A percentile compares a stretch with the other conserved stretches of the same genome.
Conservation (phyloP, 1,140 invertebrate species). For the Lutraria rhynchaena region DNA sequence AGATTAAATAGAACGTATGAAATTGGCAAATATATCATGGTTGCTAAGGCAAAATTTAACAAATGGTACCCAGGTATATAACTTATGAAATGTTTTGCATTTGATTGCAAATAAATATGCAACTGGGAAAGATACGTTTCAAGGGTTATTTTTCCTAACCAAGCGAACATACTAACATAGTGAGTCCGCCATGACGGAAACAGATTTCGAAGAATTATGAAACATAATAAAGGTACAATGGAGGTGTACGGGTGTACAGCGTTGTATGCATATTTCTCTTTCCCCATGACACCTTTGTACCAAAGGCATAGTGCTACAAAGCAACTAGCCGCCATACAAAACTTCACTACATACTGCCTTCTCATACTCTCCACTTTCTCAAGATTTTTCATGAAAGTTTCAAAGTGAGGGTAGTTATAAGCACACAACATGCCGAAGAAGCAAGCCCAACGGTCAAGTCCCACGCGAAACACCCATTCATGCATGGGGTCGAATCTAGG, state of each 20-base stretch:
- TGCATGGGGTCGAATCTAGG: slow-evolving; percentile 62
- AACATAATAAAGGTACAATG: slow-evolving; percentile 68
- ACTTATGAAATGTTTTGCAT: slow-evolving; percentile 70
- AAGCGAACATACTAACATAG: slow-evolving; percentile 68
- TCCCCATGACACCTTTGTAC: slow-evolving; percentile 62
- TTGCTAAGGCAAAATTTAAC: slow-evolving; percentile 71
- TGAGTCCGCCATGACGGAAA: slow-evolving; percentile 62
- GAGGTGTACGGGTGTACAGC: slow-evolving; percentile 70
- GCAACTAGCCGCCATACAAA: slow-evolving; percentile 32
- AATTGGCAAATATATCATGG: slow-evolving; percentile 68
- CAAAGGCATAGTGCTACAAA: slow-evolving; percentile 54
- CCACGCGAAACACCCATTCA: slow-evolving; percentile 71
- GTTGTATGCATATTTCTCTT: slow-evolving; percentile 73
- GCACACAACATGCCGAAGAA: slow-evolving; percentile 76
- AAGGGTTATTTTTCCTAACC: slow-evolving; percentile 74
- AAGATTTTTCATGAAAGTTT: slow-evolving; percentile 68
- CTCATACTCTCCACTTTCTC: slow-evolving; percentile 36
- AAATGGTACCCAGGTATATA: slow-evolving; percentile 69
- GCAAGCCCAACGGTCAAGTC: slow-evolving; percentile 75
- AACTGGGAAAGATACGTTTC: slow-evolving; percentile 77
- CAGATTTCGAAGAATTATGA: slow-evolving; percentile 68
- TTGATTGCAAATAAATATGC: slow-evolving; percentile 74
- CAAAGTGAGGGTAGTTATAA: slow-evolving; percentile 76
- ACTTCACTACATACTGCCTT: slow-evolving; percentile 45
- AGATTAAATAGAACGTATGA: slow-evolving; percentile 70